Conservation (phyloP, 2,888 invertebrate genomes). For the Conchocele bisecta region DNA sequence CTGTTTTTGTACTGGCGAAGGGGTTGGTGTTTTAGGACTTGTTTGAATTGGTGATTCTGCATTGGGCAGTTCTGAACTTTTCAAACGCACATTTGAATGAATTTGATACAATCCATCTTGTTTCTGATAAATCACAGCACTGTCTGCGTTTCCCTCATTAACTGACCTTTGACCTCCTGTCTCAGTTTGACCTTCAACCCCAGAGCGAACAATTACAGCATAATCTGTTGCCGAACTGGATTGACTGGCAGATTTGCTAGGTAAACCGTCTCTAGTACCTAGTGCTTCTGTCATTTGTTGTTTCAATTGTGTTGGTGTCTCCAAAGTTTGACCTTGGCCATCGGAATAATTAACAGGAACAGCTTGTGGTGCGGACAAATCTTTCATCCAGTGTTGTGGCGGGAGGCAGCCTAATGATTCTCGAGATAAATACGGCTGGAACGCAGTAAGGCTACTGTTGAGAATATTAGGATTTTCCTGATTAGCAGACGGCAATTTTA, state of each 20-base stretch:
- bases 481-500: too few relatives aligned
- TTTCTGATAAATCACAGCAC: constrained; percentile 38
- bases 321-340: neutral
- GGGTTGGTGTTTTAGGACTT: neutral
- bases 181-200: constrained; percentile 12
- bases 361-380: constrained; percentile 2
- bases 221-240: constrained; percentile 58
- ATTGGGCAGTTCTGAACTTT: neutral
- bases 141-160: neutral
- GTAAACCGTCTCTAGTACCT: too few relatives aligned
- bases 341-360: neutral
- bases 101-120: constrained; percentile 63
- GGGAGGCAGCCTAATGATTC: constrained; percentile 57
- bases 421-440: constrained; percentile 60
- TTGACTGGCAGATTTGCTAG: too few relatives aligned
- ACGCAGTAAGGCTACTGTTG: constrained; percentile 63
- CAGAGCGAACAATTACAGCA: constrained; percentile 38
- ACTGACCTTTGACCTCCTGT: constrained; percentile 5
- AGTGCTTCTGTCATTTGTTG: constrained; percentile 36
- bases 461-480: too few relatives aligned
- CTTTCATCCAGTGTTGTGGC: constrained; percentile 25
- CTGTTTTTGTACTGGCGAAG: neutral
- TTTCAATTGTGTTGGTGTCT: constrained; percentile 28
- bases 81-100: too few relatives aligned
- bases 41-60: constrained; percentile 3